Percentiles rank a stretch among this genome's conserved stretches.
phyloP scores from a whole-genome alignment of 30 jellyfish, hydroid and myxozoan genomes.

The Turritopsis dohrnii region DNA sequence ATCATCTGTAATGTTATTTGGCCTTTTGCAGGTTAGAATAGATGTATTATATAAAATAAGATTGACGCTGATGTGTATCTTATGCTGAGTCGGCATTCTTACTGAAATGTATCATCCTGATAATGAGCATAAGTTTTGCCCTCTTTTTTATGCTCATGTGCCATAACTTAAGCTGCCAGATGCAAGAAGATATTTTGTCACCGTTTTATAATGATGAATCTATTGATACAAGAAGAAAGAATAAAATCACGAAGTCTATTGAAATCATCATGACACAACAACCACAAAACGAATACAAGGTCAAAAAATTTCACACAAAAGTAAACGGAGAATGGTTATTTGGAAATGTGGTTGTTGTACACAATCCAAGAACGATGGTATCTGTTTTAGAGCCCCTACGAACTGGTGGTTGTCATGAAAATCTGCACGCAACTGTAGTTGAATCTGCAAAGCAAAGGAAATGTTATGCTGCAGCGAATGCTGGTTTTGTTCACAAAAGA shows the following conservation, averaged over 20 bases:
- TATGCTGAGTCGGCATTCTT: background rate
- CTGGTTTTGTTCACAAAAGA: slow-evolving; percentile 67
- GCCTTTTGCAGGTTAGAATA: too few species aligned
- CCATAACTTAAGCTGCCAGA: background rate
- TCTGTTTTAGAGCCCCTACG: slow-evolving; percentile 53
- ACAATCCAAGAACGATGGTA: slow-evolving; percentile 46
- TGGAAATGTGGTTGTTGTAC: slow-evolving; percentile 60
- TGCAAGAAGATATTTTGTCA: slow-evolving; percentile 10
- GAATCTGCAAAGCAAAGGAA: slow-evolving; percentile 43
- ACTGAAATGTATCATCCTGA: slow-evolving; percentile 9
- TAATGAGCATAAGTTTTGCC: background rate
- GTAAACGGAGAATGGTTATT: background rate
- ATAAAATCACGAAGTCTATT: background rate
- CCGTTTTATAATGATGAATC: background rate
- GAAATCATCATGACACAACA: background rate
- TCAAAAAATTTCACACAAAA: background rate
- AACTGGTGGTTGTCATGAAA: slow-evolving; percentile 45
- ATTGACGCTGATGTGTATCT: background rate
- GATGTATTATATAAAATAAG: too few species aligned
- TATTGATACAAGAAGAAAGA: slow-evolving; percentile 4
- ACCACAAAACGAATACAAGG: background rate
- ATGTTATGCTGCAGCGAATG: slow-evolving; percentile 73
- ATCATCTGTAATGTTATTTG: too few species aligned
- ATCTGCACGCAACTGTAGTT: slow-evolving; percentile 44
- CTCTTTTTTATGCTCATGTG: background rate